Evolutionary conservation across 2,888 invertebrate species (phyloP).

Genomic region (Caenorhabditis sinica): DNA sequence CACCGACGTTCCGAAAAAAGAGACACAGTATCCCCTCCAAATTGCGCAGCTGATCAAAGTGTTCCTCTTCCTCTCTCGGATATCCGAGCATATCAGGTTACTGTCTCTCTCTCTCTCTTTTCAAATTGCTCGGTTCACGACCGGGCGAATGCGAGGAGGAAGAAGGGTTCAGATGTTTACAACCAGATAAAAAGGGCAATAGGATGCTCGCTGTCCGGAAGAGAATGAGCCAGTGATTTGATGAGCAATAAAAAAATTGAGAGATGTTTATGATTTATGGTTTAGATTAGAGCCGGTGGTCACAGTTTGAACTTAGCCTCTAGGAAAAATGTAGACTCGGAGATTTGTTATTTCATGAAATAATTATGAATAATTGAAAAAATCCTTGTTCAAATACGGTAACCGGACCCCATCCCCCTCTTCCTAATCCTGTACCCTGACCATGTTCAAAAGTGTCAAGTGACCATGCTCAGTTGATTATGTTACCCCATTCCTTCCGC

Average conservation of each 20-base stretch:
- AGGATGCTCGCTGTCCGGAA: conserved; percentile 21
- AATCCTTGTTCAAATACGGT: conserved; percentile 37
- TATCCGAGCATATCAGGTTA: conserved; percentile 31
- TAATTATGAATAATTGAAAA: neutral
- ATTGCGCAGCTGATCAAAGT: conserved; percentile 58
- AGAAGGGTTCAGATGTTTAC: conserved; percentile 9
- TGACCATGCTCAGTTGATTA: conserved; percentile 50
- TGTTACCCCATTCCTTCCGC: conserved; percentile 27
- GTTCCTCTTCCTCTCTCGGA: neutral
- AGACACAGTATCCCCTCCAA: conserved; percentile 20
- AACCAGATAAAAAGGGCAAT: conserved; percentile 21
- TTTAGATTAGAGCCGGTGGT: neutral
- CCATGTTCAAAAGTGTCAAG: conserved; percentile 59
- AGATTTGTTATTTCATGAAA: too few relatives aligned
- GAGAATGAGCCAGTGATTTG: conserved; percentile 11
- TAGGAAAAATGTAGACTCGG: neutral
- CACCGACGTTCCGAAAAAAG: conserved; percentile 4
- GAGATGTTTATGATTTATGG: conserved; percentile 39
- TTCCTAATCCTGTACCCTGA: conserved; percentile 16
- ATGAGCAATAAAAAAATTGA: conserved; percentile 26
- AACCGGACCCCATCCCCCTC: conserved; percentile 26
- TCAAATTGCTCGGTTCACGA: conserved; percentile 30
- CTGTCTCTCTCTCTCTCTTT: conserved; percentile 23
- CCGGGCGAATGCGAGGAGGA: neutral
- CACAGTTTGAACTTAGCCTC: conserved; percentile 4